Evolutionary conservation across 2,888 invertebrate genomes (phyloP).

Genomic region (Volucella zonaria): DNA sequence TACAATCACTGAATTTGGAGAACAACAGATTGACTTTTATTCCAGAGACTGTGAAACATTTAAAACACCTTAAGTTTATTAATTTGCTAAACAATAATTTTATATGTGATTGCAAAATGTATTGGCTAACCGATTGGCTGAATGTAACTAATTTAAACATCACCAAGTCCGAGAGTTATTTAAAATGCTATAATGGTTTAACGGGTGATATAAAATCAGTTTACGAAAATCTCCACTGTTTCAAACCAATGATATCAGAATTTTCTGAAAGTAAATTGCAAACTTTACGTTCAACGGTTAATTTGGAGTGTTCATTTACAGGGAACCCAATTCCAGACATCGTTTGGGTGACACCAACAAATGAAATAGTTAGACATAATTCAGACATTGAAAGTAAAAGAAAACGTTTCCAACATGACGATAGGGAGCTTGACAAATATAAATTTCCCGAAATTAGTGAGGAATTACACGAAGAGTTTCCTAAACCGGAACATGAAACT

Average conservation of each 20-base stretch:
- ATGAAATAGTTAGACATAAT: constrained; percentile 90
- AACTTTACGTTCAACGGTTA: constrained; percentile 86
- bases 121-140: constrained; percentile 88
- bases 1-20: constrained; percentile 87
- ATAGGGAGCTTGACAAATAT: constrained; percentile 78
- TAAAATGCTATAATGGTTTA: constrained; percentile 87
- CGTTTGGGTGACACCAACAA: constrained; percentile 92
- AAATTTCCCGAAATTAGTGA: constrained; percentile 79
- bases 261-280: constrained; percentile 87
- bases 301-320: constrained; percentile 89
- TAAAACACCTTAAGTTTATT: constrained; percentile 86
- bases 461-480: constrained; percentile 77
- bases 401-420: constrained; percentile 79
- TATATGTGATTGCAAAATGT: constrained; percentile 93
- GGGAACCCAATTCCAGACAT: constrained; percentile 91
- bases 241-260: constrained; percentile 85
- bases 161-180: constrained; percentile 57
- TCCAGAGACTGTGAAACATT: constrained; percentile 87
- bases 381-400: constrained; percentile 85
- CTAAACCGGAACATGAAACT: constrained; percentile 75
- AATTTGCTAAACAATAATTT: constrained; percentile 90
- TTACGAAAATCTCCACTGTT: constrained; percentile 89
- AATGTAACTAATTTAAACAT: constrained; percentile 75
- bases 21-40: constrained; percentile 88
- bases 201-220: constrained; percentile 88